Evolutionary conservation across 2,113 vertebrate species (phyloP), one percentile per base, ranked within the genome.

Genomic region (Prunella himalayana): DNA sequence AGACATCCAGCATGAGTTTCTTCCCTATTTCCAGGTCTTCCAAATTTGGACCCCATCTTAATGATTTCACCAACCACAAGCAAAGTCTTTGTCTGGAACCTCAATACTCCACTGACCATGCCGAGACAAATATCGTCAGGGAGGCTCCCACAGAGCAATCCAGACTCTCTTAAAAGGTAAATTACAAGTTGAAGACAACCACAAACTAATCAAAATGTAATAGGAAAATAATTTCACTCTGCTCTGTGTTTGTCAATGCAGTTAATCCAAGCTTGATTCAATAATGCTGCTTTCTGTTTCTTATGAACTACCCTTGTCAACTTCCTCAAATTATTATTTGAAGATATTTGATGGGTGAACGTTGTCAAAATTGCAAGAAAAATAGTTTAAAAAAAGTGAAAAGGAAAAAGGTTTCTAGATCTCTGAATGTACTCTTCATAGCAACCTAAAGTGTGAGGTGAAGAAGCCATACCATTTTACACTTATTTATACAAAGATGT

Each of bases 191-290:
- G 82, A 81, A 95, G 89, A 79, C 61, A 90, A 77, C 63, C 78
- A 88, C 93, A 95, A 90, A 77, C 42, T 61, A 95, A 95, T 91
- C 39, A 95, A 91, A 95, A 90, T 77, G 6, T 81, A 92, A 92
- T 80, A 90, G 75, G 82, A 87, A 91, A 94, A 97, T 88, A 69
- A 94, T 94, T 94, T 90, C 39, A 82, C 57, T 87, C 71, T 91
- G 75, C 23, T 72, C 47, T 95, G 11, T 87, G 77, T 86, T 94
- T 91, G 70, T 73, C 92, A 94, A 35, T 92, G 79, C 20, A 77
- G 78, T 82, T 91, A 94, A 90, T 80, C 68, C 54, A 95, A 91
- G 37, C 19, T 72, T 92, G 56, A 95, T 94, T 94, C 51, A 80
- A 79, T 95, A 91, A 85, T 51, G n/a, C 10, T 80, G 47, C 22